phyloP scores from a whole-genome alignment of 2,888 invertebrate genomes.

The Ferdinandea cuprea region DNA sequence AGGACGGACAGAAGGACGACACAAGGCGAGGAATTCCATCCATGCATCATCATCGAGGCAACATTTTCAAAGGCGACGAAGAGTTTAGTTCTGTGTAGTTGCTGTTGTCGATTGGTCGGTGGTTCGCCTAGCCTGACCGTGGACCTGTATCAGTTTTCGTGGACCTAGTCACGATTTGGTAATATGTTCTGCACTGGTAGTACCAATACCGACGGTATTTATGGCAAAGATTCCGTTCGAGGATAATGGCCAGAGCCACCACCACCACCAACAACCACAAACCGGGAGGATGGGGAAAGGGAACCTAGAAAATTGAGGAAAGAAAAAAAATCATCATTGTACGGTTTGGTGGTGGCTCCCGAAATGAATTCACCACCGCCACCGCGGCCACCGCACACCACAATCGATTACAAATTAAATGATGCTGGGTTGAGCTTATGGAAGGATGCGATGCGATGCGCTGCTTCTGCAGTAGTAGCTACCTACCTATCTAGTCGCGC shows the following conservation, averaged over 20 bases:
- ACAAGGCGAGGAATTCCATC: slow-evolving; percentile 64
- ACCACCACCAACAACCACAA: no score
- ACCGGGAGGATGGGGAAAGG: no score
- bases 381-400: slow-evolving; percentile 37
- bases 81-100: slow-evolving; percentile 24
- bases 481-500: slow-evolving; percentile 44
- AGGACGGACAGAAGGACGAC: slow-evolving; percentile 56
- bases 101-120: slow-evolving; percentile 63
- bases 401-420: slow-evolving; percentile 75
- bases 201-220: slow-evolving; percentile 70
- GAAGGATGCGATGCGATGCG: slow-evolving; percentile 61
- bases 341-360: slow-evolving; percentile 65
- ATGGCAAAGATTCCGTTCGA: slow-evolving; percentile 70
- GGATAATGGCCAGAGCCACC: slow-evolving; percentile 59
- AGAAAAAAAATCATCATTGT: slow-evolving; percentile 10
- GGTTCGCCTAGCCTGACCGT: slow-evolving; percentile 30
- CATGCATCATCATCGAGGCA: slow-evolving; percentile 71
- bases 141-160: slow-evolving; percentile 82
- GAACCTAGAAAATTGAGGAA: neutral
- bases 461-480: slow-evolving; percentile 24
- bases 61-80: slow-evolving; percentile 6
- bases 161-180: slow-evolving; percentile 83
- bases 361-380: slow-evolving; percentile 71
- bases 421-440: slow-evolving; percentile 69
- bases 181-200: slow-evolving; percentile 77